phyloP scores from a whole-genome alignment of 1,140 invertebrate genomes.

The Drosophila ogumai region DNA sequence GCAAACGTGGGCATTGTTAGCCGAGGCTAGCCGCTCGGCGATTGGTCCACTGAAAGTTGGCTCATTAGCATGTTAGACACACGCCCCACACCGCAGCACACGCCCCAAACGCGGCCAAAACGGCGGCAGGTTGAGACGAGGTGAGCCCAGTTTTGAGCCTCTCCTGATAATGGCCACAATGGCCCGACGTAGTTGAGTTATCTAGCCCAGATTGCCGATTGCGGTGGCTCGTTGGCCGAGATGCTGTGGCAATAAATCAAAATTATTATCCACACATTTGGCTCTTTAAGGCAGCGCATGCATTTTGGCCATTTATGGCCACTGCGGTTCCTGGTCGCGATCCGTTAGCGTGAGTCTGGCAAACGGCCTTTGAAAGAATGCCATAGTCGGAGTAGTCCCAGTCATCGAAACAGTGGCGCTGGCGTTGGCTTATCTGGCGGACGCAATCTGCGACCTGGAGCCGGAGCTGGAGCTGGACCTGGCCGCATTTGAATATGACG shows the following conservation, averaged over 20 bases:
- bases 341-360: conserved; percentile 55
- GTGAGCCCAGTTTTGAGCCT: conserved; percentile 17
- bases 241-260: conserved; percentile 74
- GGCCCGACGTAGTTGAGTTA: conserved; percentile 56
- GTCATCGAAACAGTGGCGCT: conserved; percentile 72
- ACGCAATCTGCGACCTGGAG: conserved; percentile 71
- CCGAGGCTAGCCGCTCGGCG: conserved; percentile 45
- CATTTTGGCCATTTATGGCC: conserved; percentile 72
- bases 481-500: conserved; percentile 79
- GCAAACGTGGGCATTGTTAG: conserved; percentile 61
- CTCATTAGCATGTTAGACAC: conserved; percentile 80
- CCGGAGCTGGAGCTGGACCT: conserved; percentile 18
- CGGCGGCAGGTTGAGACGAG: conserved; percentile 31
- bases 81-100: conserved; percentile 69
- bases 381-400: conserved; percentile 46
- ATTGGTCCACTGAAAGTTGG: conserved; percentile 74
- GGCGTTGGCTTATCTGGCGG: conserved; percentile 69
- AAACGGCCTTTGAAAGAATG: conserved; percentile 80
- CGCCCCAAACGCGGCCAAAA: conserved; percentile 48
- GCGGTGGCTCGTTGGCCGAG: conserved; percentile 33
- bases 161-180: conserved; percentile 60
- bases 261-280: conserved; percentile 81
- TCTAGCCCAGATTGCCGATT: conserved; percentile 68
- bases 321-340: conserved; percentile 62
- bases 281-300: conserved; percentile 75